Percentiles rank a stretch among this genome's conserved stretches.
These are phyloP conservation scores for Parauchenoglanis ngamensis DNA, from an alignment of 2,797 vertebrate species.

Conservation along the genomic window DNA sequence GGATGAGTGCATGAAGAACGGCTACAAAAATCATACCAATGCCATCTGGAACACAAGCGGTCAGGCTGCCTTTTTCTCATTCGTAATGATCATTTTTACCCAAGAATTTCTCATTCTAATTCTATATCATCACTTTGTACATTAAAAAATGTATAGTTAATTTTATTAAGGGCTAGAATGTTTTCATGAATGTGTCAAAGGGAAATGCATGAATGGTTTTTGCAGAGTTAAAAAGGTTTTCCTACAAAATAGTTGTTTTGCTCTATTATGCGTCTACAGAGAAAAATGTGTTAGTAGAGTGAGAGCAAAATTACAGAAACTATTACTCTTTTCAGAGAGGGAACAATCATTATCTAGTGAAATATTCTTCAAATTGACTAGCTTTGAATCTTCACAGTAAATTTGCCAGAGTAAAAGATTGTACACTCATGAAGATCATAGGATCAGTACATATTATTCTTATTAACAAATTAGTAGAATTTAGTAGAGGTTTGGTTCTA, in stretches of 20 bases:
- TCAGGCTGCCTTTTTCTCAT: constrained; percentile 63
- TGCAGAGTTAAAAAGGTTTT: too few relatives aligned
- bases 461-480: not conserved
- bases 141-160: not conserved
- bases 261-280: too few relatives aligned
- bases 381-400: too few relatives aligned
- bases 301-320: too few relatives aligned
- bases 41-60: constrained; percentile 82
- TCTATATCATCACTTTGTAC: not conserved
- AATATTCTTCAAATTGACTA: too few relatives aligned
- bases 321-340: too few relatives aligned
- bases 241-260: too few relatives aligned
- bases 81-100: not conserved
- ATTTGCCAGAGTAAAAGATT: not conserved
- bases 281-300: too few relatives aligned
- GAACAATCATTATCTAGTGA: too few relatives aligned
- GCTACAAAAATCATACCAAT: constrained; percentile 69
- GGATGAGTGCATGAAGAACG: constrained; percentile 78
- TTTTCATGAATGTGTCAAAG: not conserved
- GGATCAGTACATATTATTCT: not conserved
- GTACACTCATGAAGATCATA: not conserved
- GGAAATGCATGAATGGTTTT: too few relatives aligned
- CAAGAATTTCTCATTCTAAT: not conserved
- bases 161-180: not conserved
- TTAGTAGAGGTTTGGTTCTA: not conserved